Conservation (phyloP, 2,888 invertebrate species). For the Drosophila nr. perissopoda region DNA sequence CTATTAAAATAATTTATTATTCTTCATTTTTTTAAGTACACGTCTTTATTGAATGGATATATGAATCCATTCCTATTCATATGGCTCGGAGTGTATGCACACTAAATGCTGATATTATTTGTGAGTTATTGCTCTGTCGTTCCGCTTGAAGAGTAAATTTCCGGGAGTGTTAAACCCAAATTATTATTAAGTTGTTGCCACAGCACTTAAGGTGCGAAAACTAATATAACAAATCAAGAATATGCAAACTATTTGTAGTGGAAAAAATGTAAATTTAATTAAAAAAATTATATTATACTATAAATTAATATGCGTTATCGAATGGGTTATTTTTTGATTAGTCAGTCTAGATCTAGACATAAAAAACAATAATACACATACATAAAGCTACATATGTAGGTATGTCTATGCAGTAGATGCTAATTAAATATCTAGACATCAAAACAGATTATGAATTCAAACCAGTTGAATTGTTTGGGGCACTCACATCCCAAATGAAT, state of each 20-base stretch:
- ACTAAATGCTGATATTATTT: conserved; percentile 5
- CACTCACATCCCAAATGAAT: background rate
- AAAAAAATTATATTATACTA: background rate
- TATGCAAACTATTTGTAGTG: background rate
- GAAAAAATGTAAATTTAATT: background rate
- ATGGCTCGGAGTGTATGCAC: conserved; percentile 11
- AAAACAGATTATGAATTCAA: conserved; percentile 8
- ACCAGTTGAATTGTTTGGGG: conserved; percentile 9
- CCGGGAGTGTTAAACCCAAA: conserved; percentile 32
- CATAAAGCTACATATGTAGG: background rate
- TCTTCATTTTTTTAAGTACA: background rate
- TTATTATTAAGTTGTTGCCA: conserved; percentile 12
- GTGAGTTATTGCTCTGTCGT: conserved; percentile 19
- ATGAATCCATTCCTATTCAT: background rate
- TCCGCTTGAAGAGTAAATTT: conserved; percentile 40
- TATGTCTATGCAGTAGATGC: background rate
- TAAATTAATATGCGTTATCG: background rate
- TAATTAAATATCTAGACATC: conserved; percentile 25
- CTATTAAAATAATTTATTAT: background rate
- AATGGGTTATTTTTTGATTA: background rate
- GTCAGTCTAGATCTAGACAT: background rate
- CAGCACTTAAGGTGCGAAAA: conserved; percentile 25
- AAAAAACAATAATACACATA: background rate
- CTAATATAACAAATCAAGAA: conserved; percentile 3
- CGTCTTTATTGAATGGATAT: background rate